Evolutionary conservation across 2,797 vertebrate species (phyloP), one percentile per base, ranked within the genome.

Genomic region (Muscicapa striata): DNA sequence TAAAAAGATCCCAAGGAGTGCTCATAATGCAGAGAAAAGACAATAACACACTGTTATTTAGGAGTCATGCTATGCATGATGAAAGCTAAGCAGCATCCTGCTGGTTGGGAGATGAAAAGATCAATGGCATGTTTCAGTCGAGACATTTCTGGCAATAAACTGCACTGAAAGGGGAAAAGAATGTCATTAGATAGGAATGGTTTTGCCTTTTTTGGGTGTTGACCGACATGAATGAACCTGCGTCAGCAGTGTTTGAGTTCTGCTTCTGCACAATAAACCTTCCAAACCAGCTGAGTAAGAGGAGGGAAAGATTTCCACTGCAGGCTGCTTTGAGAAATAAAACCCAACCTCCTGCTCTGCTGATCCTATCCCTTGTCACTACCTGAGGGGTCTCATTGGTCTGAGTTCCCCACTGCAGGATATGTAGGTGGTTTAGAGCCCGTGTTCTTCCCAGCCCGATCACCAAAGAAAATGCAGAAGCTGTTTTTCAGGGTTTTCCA

Each of bases 21-120:
- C 55, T 87, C 15, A 11, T 40, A 89, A 89, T 41, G 52, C 69
- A 66, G 49, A n/a, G 55, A 58, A 75, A 68, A 52, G 24, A 72
- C 32, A 87, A 27, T 27, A 95, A 32, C 49, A 51, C 36, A 13
- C 22, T 75, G 73, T 89, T 89, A 83, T 80, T 96, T 95, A 97
- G 87, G 83, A 94, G 82, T 76, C 78, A 85, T 0, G 1, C 46
- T 29, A 79, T 1, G 22, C 59, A 54, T 41, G 58, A 32, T 54
- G 86, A 81, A 93, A 93, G 52, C 78, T 70, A 78, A 90, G 87
- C 40, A 82, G 78, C 57, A 73, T 75, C 91, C 84, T 93, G 74
- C 87, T 92, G 87, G 12, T 59, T 4, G 6, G 6, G 13, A 76
- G 69, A 82, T 77, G 67, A 79, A 62, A 86, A 87, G 78, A 90